These are phyloP conservation scores for Cyclura pinguis DNA, from an alignment of 2,797 vertebrate species.

Conservation along the genomic window DNA sequence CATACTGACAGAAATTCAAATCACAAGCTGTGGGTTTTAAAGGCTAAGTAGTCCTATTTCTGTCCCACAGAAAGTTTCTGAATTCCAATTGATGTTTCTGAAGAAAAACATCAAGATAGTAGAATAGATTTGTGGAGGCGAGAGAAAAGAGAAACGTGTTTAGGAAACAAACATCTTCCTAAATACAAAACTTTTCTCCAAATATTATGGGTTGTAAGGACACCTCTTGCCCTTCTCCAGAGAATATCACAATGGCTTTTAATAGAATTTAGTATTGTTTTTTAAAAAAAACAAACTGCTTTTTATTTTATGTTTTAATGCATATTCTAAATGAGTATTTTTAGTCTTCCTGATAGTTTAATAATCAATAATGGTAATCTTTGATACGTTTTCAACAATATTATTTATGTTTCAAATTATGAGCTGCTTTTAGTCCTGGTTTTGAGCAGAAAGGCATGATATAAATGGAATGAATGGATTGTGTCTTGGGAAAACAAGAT, in stretches of 20 bases:
- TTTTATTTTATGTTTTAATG: too few species aligned
- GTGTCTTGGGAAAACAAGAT: too few species aligned
- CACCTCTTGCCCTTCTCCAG: not conserved
- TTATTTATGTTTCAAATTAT: too few species aligned
- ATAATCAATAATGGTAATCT: too few species aligned
- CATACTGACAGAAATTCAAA: conserved; percentile 15
- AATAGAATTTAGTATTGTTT: too few species aligned
- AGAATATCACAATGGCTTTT: not conserved
- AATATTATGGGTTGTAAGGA: not conserved
- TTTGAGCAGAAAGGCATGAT: not conserved
- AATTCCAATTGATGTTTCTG: not conserved
- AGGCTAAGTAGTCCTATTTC: not conserved
- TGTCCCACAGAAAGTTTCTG: not conserved
- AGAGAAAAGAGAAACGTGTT: not conserved
- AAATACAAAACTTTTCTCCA: not conserved
- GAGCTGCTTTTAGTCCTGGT: not conserved
- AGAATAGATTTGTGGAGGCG: not conserved
- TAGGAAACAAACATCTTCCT: not conserved
- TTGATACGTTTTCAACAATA: too few species aligned
- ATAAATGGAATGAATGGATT: too few species aligned
- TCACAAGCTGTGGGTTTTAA: not conserved
- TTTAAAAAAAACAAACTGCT: too few species aligned
- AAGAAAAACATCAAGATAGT: not conserved
- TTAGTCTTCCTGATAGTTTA: too few species aligned
- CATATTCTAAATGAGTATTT: too few species aligned